Base-by-base conservation (phyloP, 2,888 invertebrate species). In the Gandaritis pyraliata region DNA sequence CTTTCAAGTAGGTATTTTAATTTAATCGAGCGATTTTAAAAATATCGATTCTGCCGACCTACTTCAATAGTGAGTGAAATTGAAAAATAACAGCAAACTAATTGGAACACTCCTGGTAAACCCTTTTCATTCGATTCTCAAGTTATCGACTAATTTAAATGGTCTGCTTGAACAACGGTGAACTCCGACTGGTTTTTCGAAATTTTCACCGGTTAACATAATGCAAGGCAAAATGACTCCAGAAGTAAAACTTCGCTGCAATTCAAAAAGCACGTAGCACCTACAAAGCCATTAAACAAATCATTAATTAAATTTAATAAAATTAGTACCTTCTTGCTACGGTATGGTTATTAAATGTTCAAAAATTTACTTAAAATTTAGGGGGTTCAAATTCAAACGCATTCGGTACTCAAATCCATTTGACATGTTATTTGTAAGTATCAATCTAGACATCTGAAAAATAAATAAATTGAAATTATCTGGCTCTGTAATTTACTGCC, bases 1-100 rank as follows among this genome's bases (percentile, higher is more conserved):
- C 55, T 56, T 46, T 39, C 45, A 47, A 57, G 64, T n/a, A n/a
- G n/a, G n/a, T 45, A 45, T 39, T 45, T 49, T 6, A 50, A 48
- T 47, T 51, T 15, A 47, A 23, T 18, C 48, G 12, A n/a, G 13
- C 13, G n/a, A 51, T 49, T 13, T 23, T 51, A 52, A 47, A 57
- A 60, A 56, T 23, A 82, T 83, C 80, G 77, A 78, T 83, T 83
- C 76, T 73, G 75, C 71, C 82, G 86, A 85, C 86, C 88, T 80
- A 86, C 77, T 88, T 88, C 77, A 77, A 33, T 33, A 79, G 70
- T 80, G 78, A 80, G 72, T 75, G 85, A 73, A 90, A 90, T 89
- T 81, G 82, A 91, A 91, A 90, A 91, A 91, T 91, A 90, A 90
- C 91, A 90, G 87, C 87, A 83, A 88, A 85, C 88, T 91, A 91